phyloP scores from a whole-genome alignment of 2,797 vertebrate species.

The Parauchenoglanis punctatus region DNA sequence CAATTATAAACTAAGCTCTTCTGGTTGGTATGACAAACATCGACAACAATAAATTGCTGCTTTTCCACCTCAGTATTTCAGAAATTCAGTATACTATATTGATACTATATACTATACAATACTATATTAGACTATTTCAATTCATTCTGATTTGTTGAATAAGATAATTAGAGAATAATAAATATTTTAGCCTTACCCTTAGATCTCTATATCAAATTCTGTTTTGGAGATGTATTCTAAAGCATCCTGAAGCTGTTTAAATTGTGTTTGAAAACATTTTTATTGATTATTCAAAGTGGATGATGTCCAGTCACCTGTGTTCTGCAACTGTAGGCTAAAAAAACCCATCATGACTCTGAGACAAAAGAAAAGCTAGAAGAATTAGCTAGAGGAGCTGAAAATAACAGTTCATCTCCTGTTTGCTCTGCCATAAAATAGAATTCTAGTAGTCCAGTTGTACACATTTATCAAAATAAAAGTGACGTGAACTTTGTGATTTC shows the following conservation, averaged over 20 bases:
- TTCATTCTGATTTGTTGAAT: not conserved
- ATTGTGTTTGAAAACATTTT: not conserved
- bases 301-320: no score
- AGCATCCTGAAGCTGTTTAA: not conserved
- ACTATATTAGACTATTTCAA: not conserved
- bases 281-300: not conserved
- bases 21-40: not conserved
- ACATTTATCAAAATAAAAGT: not conserved
- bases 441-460: not conserved
- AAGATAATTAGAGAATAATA: not conserved
- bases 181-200: not conserved
- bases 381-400: not conserved
- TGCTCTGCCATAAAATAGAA: not conserved
- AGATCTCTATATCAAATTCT: not conserved
- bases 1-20: constrained; percentile 25
- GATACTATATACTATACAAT: no score
- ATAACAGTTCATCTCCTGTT: not conserved
- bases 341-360: not conserved
- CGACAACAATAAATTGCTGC: constrained; percentile 22
- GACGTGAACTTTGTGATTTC: not conserved
- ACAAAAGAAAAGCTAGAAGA: not conserved
- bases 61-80: constrained; percentile 26
- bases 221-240: not conserved
- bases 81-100: not conserved
- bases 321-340: not conserved